phyloP scores from a whole-genome alignment of 2,113 vertebrate species.

The Leucoraja erinaceus region DNA sequence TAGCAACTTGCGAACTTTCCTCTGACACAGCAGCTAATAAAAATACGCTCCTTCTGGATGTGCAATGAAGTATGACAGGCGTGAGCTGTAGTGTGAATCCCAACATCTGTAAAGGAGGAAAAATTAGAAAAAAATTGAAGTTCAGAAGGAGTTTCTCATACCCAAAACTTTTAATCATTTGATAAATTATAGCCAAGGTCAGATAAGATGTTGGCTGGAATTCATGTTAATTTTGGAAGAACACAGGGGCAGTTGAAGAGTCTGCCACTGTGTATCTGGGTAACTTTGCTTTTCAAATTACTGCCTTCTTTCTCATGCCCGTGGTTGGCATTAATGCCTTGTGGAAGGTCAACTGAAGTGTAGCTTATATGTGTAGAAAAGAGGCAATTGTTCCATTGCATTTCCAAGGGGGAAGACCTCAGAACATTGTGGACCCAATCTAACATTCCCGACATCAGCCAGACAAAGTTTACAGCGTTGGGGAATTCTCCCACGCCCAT shows the following conservation, averaged over 20 bases:
- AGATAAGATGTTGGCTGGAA: not conserved
- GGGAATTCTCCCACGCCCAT: too few relatives aligned
- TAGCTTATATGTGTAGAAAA: not conserved
- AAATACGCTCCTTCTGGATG: slow-evolving; percentile 26
- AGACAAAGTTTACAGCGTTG: too few relatives aligned
- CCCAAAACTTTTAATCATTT: slow-evolving; percentile 5
- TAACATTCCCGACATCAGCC: too few relatives aligned
- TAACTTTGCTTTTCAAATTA: too few relatives aligned
- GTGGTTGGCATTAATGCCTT: not conserved
- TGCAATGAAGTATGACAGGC: slow-evolving; percentile 29
- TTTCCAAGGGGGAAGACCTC: too few relatives aligned
- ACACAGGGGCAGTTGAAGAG: not conserved
- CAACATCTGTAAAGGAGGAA: slow-evolving; percentile 33
- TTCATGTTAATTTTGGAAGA: not conserved
- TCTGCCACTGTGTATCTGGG: not conserved
- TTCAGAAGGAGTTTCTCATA: not conserved
- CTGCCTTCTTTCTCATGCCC: not conserved
- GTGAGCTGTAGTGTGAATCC: slow-evolving; percentile 19
- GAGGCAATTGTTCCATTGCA: not conserved
- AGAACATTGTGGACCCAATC: too few relatives aligned
- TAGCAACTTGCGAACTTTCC: slow-evolving; percentile 25
- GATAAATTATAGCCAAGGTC: not conserved
- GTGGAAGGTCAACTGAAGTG: not conserved
- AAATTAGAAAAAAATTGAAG: slow-evolving; percentile 12
- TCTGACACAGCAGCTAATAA: slow-evolving; percentile 2